These are phyloP conservation scores for Apteryx mantelli DNA, from an alignment of 2,113 vertebrate genomes.

Conservation along the genomic window DNA sequence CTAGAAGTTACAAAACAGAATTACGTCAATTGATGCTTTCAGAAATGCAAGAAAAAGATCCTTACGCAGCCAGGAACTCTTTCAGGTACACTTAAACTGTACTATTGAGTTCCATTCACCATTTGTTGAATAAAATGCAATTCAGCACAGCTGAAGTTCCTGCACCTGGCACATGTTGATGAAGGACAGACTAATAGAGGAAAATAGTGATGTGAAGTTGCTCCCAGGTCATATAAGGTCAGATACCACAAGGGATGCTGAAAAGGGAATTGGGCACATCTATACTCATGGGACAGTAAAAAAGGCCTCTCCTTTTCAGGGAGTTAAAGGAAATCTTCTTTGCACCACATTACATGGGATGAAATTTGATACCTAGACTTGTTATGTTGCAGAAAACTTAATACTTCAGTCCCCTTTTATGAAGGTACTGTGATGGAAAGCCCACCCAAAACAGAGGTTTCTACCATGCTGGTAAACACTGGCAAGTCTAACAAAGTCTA, in stretches of 20 bases:
- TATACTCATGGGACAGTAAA: not conserved
- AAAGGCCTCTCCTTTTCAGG: not conserved
- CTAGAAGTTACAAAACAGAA: conserved; percentile 65
- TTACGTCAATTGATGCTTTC: not conserved
- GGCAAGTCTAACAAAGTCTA: not conserved
- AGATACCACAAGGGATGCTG: not conserved
- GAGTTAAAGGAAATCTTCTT: not conserved
- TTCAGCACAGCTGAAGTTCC: not conserved
- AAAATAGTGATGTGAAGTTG: rapidly evolving
- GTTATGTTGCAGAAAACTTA: not conserved
- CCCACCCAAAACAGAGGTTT: not conserved
- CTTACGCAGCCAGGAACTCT: not conserved
- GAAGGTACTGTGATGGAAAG: rapidly evolving
- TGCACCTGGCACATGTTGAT: not conserved
- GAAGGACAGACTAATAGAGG: not conserved
- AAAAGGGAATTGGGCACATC: not conserved
- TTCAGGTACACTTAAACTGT: not conserved
- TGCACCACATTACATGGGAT: not conserved
- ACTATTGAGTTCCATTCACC: not conserved
- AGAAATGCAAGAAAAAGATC: not conserved
- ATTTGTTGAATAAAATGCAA: not conserved
- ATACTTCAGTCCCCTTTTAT: not conserved
- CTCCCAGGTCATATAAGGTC: not conserved
- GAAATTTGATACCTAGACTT: not conserved
- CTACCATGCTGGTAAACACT: not conserved